Percentiles rank a stretch among this genome's conserved stretches.
Conservation (phyloP, 2,888 invertebrate genomes). For the Nomada fabriciana region DNA sequence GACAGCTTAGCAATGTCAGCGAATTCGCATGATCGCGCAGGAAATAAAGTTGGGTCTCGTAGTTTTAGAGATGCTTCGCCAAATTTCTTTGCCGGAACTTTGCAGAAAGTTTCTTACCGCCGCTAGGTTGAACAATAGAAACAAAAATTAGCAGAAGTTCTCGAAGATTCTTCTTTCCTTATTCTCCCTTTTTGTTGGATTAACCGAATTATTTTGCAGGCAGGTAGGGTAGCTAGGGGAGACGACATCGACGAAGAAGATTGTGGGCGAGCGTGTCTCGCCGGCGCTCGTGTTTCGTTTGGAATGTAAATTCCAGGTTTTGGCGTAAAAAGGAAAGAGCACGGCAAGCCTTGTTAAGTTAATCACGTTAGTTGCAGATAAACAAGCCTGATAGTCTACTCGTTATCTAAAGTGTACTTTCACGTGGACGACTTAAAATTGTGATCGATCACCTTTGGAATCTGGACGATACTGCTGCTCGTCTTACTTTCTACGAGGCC, state of each 20-base stretch:
- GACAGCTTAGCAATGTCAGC: too few relatives aligned
- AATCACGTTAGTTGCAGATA: conserved; percentile 36
- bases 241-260: not conserved
- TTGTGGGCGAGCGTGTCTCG: not conserved
- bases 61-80: too few relatives aligned
- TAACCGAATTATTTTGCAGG: too few relatives aligned
- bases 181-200: too few relatives aligned
- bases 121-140: too few relatives aligned
- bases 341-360: conserved; percentile 20
- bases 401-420: conserved; percentile 19
- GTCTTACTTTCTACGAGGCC: not conserved
- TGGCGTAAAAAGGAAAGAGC: not conserved
- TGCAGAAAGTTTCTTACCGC: too few relatives aligned
- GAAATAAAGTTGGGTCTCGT: too few relatives aligned
- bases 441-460: conserved; percentile 20
- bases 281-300: not conserved
- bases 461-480: not conserved
- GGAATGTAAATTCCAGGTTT: conserved; percentile 32
- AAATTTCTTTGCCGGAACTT: too few relatives aligned
- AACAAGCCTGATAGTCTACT: conserved; percentile 32
- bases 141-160: too few relatives aligned
- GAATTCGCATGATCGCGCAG: too few relatives aligned
- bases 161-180: too few relatives aligned
- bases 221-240: too few relatives aligned
- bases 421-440: conserved; percentile 6